These are phyloP conservation scores for Berghia stephanieae DNA, from an alignment of 1,140 invertebrate species.

Conservation along the genomic window DNA sequence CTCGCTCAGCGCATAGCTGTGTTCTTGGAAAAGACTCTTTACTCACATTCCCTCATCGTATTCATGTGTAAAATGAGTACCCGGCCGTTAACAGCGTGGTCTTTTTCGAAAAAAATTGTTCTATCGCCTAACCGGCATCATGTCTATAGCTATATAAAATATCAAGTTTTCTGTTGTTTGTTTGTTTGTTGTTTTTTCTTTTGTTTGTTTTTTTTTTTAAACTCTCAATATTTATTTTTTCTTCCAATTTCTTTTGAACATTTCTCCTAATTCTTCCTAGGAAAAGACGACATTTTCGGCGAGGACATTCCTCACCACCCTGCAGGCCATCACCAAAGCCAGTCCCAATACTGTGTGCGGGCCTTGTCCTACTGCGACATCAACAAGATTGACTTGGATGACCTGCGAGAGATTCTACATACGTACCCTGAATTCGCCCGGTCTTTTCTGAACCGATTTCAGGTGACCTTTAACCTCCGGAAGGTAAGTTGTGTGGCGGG, in stretches of 20 bases:
- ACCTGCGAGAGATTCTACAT: constrained; percentile 61
- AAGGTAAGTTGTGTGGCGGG: constrained; percentile 42
- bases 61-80: no score
- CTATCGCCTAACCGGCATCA: no score
- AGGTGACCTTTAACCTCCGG: constrained; percentile 64
- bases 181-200: no score
- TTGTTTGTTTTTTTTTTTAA: no score
- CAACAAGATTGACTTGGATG: constrained; percentile 65
- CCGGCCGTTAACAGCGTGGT: no score
- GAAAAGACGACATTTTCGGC: constrained; percentile 66
- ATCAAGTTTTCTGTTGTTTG: no score
- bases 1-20: no score
- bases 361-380: constrained; percentile 66
- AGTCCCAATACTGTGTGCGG: constrained; percentile 62
- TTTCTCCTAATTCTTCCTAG: constrained; percentile 43
- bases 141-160: no score
- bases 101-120: no score
- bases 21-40: no score
- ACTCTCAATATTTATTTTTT: no score
- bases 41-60: no score
- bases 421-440: constrained; percentile 66
- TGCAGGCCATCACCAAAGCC: constrained; percentile 43
- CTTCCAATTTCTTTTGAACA: not conserved
- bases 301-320: constrained; percentile 57
- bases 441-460: constrained; percentile 59